A percentile compares a stretch with the other conserved stretches of the same genome.
These are phyloP conservation scores for Falco naumanni DNA, from an alignment of 2,797 vertebrate genomes.

Conservation along the genomic window DNA sequence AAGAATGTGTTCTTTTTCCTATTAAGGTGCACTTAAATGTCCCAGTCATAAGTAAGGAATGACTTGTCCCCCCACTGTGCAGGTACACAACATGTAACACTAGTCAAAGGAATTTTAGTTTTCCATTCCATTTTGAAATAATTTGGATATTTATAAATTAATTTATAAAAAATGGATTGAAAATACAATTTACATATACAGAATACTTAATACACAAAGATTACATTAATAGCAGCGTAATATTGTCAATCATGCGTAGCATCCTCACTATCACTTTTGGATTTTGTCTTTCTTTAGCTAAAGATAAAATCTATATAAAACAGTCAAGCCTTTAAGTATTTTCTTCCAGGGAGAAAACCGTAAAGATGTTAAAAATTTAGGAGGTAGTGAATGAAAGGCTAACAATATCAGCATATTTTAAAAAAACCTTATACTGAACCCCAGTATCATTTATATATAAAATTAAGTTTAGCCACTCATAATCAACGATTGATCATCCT, in stretches of 20 bases:
- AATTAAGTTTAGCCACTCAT: slow-evolving; percentile 62
- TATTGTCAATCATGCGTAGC: slow-evolving; percentile 49
- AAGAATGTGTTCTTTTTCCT: slow-evolving; percentile 52
- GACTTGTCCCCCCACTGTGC: not conserved
- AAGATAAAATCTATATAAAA: slow-evolving; percentile 72
- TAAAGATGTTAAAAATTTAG: slow-evolving; percentile 71
- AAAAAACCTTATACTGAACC: slow-evolving; percentile 66
- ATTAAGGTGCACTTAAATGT: slow-evolving; percentile 73
- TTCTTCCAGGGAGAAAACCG: slow-evolving; percentile 59
- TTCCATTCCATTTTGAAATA: slow-evolving; percentile 39
- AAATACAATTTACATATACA: slow-evolving; percentile 54
- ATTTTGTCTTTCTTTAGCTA: slow-evolving; percentile 38
- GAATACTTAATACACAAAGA: slow-evolving; percentile 52
- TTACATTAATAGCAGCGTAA: slow-evolving; percentile 69
- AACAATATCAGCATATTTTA: slow-evolving; percentile 62
- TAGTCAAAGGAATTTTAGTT: slow-evolving; percentile 46
- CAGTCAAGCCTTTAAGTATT: slow-evolving; percentile 77
- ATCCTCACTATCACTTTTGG: slow-evolving; percentile 42
- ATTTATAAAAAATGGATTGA: slow-evolving; percentile 60
- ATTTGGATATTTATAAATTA: slow-evolving; percentile 64
- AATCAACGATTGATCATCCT: slow-evolving; percentile 49
- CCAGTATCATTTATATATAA: slow-evolving; percentile 66
- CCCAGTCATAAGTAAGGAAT: not conserved
- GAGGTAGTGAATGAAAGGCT: slow-evolving; percentile 82
- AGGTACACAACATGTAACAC: slow-evolving; percentile 32